These are phyloP conservation scores for Lutraria lutraria DNA, from an alignment of 2,888 invertebrate species.

Conservation along the genomic window DNA sequence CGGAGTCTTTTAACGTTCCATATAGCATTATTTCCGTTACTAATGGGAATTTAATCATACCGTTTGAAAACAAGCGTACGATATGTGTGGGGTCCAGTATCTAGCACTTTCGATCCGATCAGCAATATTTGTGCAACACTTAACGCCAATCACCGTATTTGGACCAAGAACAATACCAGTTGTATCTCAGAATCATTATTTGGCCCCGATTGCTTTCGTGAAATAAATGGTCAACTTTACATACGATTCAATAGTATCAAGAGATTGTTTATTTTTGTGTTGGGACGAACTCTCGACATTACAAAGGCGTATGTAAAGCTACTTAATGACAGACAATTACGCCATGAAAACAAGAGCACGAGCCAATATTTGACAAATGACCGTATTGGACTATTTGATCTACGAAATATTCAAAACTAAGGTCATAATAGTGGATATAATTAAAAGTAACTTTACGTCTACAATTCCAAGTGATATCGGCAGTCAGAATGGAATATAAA, in stretches of 20 bases:
- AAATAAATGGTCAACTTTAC: not conserved
- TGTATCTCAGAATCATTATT: not conserved
- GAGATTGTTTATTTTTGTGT: not conserved
- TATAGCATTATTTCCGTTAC: not conserved
- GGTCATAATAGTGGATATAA: too few relatives aligned
- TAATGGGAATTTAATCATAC: not conserved
- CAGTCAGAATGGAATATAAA: too few relatives aligned
- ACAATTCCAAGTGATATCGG: too few relatives aligned
- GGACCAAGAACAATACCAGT: constrained; percentile 3
- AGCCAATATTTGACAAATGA: too few relatives aligned
- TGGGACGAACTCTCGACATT: not conserved
- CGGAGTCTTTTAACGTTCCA: not conserved
- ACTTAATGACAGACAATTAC: too few relatives aligned
- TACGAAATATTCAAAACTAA: too few relatives aligned
- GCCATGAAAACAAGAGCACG: too few relatives aligned
- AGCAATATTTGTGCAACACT: not conserved
- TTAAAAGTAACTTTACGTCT: too few relatives aligned
- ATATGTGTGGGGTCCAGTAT: not conserved
- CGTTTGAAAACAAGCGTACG: not conserved
- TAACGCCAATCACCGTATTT: not conserved
- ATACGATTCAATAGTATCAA: not conserved
- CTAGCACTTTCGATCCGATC: not conserved
- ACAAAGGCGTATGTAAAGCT: not conserved
- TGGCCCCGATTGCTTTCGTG: not conserved
- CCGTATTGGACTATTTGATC: too few relatives aligned